These are phyloP conservation scores for Mola mola DNA, from an alignment of 2,113 vertebrate genomes.

Conservation along the genomic window DNA sequence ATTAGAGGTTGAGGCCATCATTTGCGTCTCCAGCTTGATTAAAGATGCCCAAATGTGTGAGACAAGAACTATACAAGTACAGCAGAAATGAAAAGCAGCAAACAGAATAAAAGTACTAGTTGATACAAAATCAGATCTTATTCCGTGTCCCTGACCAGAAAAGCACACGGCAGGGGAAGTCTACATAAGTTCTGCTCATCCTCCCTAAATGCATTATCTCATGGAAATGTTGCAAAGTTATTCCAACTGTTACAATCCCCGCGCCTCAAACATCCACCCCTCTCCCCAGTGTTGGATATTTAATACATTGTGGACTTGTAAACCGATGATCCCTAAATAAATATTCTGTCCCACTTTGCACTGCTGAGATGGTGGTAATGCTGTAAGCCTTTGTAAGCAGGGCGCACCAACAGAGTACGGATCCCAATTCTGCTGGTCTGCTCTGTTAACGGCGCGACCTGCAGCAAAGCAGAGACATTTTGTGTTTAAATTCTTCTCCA, in stretches of 20 bases:
- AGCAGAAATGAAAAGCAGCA: background rate
- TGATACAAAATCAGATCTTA: conserved; percentile 29
- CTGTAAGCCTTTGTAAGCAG: conserved; percentile 67
- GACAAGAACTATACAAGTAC: background rate
- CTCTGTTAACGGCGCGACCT: conserved; percentile 22
- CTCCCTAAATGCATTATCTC: conserved; percentile 55
- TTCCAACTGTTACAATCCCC: conserved; percentile 47
- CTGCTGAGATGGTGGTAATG: conserved; percentile 51
- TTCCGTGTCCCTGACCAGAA: conserved; percentile 25
- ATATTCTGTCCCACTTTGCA: conserved; percentile 64
- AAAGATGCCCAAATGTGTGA: background rate
- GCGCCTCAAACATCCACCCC: conserved; percentile 4
- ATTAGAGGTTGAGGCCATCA: conserved; percentile 1
- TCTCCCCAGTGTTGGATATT: conserved; percentile 42
- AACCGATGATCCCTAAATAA: conserved; percentile 68
- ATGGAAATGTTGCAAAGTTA: conserved; percentile 50
- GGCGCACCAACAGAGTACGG: conserved; percentile 26
- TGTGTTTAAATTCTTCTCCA: too few species aligned
- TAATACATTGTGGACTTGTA: conserved; percentile 43
- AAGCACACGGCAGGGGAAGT: conserved; percentile 55
- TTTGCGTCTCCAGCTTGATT: conserved; percentile 10
- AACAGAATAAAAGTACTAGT: background rate
- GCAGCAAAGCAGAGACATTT: accelerated
- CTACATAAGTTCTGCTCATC: conserved; percentile 51
- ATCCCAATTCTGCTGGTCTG: conserved; percentile 33